Conservation (phyloP, 2,113 vertebrate species). For the Phaetusa simplex region DNA sequence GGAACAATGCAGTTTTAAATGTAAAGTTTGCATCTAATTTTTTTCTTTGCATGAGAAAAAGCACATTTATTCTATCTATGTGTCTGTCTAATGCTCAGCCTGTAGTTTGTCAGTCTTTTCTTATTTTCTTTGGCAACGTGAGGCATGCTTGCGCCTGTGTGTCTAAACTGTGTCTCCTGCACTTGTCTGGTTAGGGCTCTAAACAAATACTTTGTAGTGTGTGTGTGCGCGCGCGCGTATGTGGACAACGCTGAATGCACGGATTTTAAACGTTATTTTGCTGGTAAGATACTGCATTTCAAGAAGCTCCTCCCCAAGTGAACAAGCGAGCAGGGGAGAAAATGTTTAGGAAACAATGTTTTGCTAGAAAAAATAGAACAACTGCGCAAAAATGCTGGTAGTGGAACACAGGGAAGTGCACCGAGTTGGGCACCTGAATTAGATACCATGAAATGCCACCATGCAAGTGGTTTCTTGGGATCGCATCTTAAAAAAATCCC, state of each 20-base stretch:
- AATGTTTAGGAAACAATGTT: neutral
- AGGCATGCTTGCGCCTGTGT: conserved; percentile 56
- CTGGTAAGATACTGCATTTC: neutral
- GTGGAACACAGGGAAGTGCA: neutral
- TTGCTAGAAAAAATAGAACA: neutral
- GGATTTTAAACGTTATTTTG: conserved; percentile 46
- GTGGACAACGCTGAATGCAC: neutral
- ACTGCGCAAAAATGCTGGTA: neutral
- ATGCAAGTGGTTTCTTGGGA: neutral
- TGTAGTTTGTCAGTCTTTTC: conserved; percentile 81
- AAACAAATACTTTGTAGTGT: conserved; percentile 60
- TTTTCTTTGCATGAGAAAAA: conserved; percentile 86
- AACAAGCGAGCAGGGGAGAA: neutral
- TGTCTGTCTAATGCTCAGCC: conserved; percentile 87
- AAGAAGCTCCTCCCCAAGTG: neutral
- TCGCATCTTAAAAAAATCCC: neutral
- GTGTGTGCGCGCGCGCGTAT: neutral
- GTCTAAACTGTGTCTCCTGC: conserved; percentile 65
- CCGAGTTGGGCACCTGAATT: neutral
- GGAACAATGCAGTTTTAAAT: conserved; percentile 97
- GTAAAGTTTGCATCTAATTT: conserved; percentile 96
- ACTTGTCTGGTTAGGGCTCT: conserved; percentile 64
- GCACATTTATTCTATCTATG: conserved; percentile 81
- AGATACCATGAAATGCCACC: neutral
- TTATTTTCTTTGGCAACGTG: conserved; percentile 76